Base-by-base conservation (phyloP, 2,797 vertebrate species). In the Lacerta agilis region DNA sequence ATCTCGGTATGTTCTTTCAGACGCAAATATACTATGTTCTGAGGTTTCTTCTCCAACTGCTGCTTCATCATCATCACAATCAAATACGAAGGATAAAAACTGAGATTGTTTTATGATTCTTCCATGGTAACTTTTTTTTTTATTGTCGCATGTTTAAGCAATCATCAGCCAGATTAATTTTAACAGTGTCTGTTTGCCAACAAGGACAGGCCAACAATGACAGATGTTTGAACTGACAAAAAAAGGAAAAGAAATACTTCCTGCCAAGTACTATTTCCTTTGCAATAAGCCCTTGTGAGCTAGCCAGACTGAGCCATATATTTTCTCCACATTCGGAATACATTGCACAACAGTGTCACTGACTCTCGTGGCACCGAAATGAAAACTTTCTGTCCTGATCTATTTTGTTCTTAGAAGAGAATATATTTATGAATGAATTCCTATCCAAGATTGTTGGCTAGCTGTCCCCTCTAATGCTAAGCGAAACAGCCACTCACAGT, bases 291-390 rank as follows among this genome's bases (percentile, higher is more conserved):
- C 1, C 20, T 76, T 90, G 49, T 82, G 86, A 8, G 66, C 15
- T 91, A 0, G 36, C 86, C 93, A 93, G 93, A 71, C 27, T 25
- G 49, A 93, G 88, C 90, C 95, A 95, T 89, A 90, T 91, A 89
- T 95, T 94, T 94, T 91, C 78, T 43, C n/a, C 78, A 89, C 82
- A 89, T 89, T 86, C 87, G 72, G 82, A 92, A 82, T 73, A 89
- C 86, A 90, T 78, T 92, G 82, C 89, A 85, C 88, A 94, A 90
- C 36, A 86, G 45, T 69, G 41, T 33, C 78, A 27, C 55, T 90
- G 89, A 95, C 91, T 93, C 36, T 89, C 58, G 89, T 1, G 58
- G 72, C 86, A 90, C 6, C 18, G 77, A 91, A 92, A 79, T 23
- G 86, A 67, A 94, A 94, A 43, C 82, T 73, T 49, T 85, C 20